These are phyloP conservation scores for Phyllostomus discolor DNA, from an alignment of 2,113 vertebrate species.

Conservation along the genomic window DNA sequence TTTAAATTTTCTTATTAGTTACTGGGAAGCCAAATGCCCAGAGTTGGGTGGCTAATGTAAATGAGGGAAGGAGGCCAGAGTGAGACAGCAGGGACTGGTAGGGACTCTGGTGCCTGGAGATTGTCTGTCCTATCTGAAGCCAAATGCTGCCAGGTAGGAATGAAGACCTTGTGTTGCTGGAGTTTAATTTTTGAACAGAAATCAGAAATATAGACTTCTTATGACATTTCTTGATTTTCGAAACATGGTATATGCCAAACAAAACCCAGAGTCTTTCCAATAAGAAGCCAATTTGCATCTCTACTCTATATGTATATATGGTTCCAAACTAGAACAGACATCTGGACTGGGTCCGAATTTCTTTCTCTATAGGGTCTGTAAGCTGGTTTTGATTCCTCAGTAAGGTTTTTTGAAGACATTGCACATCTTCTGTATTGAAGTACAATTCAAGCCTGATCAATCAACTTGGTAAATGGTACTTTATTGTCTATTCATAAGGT, in stretches of 20 bases:
- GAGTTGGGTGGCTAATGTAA: neutral
- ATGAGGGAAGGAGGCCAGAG: neutral
- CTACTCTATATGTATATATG: neutral
- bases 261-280: neutral
- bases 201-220: neutral
- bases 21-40: neutral
- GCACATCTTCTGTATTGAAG: neutral
- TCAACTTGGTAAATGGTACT: neutral
- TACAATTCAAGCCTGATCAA: neutral
- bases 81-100: neutral
- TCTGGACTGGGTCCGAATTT: neutral
- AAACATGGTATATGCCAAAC: slow-evolving; percentile 10
- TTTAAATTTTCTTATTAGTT: neutral
- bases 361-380: neutral
- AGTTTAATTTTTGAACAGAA: neutral
- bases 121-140: neutral
- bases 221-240: neutral
- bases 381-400: neutral
- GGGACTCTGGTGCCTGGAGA: neutral
- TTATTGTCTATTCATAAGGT: neutral
- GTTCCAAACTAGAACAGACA: neutral
- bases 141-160: neutral
- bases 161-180: neutral
- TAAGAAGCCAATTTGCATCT: neutral
- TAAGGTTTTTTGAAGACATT: neutral